phyloP scores from a whole-genome alignment of 2,113 vertebrate genomes.

The Butorides virescens region DNA sequence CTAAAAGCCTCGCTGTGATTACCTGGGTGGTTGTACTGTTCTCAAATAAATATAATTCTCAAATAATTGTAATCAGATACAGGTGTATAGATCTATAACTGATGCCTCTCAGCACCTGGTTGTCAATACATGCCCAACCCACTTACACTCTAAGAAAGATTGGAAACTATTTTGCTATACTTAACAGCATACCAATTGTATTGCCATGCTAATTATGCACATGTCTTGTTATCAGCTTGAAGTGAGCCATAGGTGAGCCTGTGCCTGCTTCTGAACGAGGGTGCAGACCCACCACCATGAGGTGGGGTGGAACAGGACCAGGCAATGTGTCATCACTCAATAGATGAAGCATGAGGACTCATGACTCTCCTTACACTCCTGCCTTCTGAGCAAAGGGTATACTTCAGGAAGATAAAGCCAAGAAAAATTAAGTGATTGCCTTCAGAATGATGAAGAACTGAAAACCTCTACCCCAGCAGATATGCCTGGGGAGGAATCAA shows the following conservation, averaged over 20 bases:
- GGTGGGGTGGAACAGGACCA: neutral
- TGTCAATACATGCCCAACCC: neutral
- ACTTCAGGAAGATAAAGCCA: neutral
- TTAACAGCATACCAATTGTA: neutral
- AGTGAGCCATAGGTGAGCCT: neutral
- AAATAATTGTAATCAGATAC: neutral
- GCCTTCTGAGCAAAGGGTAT: neutral
- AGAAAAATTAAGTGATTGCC: neutral
- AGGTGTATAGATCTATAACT: neutral
- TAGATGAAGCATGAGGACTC: neutral
- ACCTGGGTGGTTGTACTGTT: neutral
- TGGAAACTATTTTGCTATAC: neutral
- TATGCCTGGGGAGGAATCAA: neutral
- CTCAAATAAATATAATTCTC: neutral
- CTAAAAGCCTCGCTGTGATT: neutral
- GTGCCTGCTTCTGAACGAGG: neutral
- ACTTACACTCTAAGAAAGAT: neutral
- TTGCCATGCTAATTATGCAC: neutral
- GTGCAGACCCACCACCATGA: neutral
- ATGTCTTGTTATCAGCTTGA: neutral
- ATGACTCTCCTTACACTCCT: neutral
- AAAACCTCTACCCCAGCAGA: neutral
- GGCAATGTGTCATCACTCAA: accelerated
- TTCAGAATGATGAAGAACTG: neutral
- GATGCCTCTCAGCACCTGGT: neutral